Conservation (phyloP, 2,888 invertebrate species). For the Morpho deidamia region DNA sequence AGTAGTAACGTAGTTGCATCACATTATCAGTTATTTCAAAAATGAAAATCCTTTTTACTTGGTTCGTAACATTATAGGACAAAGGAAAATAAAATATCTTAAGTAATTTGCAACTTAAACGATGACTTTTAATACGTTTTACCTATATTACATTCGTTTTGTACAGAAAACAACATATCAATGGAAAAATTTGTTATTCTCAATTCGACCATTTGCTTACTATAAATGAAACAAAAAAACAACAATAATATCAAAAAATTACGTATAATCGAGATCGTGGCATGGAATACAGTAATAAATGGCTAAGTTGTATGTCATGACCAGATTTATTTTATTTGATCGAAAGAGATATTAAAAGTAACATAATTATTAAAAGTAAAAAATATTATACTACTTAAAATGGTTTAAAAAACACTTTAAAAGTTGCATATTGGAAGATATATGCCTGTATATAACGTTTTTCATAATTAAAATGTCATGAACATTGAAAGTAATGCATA, state of each 20-base stretch:
- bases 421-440: too few relatives aligned
- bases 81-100: conserved; percentile 51
- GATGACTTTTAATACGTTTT: conserved; percentile 75
- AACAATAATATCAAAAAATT: conserved; percentile 56
- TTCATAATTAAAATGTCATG: too few relatives aligned
- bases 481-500: background rate
- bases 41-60: too few relatives aligned
- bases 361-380: too few relatives aligned
- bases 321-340: conserved; percentile 17
- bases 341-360: background rate
- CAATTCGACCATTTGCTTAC: conserved; percentile 51
- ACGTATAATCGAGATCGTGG: conserved; percentile 66
- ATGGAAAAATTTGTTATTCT: conserved; percentile 41
- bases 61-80: conserved; percentile 8
- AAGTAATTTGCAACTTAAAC: conserved; percentile 68
- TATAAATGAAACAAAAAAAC: conserved; percentile 39
- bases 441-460: too few relatives aligned
- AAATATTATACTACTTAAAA: too few relatives aligned
- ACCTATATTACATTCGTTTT: conserved; percentile 71
- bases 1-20: too few relatives aligned
- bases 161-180: conserved; percentile 68
- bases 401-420: too few relatives aligned
- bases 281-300: background rate
- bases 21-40: too few relatives aligned
- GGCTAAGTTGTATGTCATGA: conserved; percentile 6